Base-by-base conservation (phyloP, 2,888 invertebrate genomes). In the Seira ritae region DNA sequence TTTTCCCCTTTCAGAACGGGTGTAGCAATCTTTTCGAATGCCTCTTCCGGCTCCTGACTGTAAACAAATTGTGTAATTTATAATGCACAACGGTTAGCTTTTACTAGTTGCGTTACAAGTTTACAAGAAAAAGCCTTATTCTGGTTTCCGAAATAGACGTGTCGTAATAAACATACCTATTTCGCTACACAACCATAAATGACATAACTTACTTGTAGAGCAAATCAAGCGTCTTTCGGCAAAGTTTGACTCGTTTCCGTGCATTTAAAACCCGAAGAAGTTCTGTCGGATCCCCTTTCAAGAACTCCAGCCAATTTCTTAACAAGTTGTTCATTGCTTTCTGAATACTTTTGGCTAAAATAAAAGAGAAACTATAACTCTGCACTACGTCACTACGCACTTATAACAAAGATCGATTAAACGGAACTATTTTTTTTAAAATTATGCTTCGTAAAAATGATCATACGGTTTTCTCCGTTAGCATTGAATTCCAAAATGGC, bases 241-340 rank as follows among this genome's bases (percentile, higher is more conserved):
- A 81, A 8, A 81, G 71, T 20, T 15, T 71, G 10, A n/a, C 55
- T 1, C 81, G 70, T 31, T 31, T 72, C 1, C 73, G 55, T 2
- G 76, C 82, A 50, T 69, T 82, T 10, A 82, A 46, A 24, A 82
- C 22, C 42, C 82, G 1, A 1, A 82, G 20, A 72, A 82, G 77
- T 22, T 82, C 82, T 15, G 67, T 68, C 8, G 77, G 72, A 69
- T 82, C 77, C 23, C 72, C 23, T 10, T 77, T 15, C 3, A 82
- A 15, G n/a, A n/a, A 15, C 17, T 17, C 23, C 3, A 82, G 19
- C 82, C 82, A 82, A 10, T 46, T 46, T 24, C 71, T 42, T 15
- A 82, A 19, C 69, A 82, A 23, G 1, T 1, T 4, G 3, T 60
- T 3, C 2, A 82, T 15, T 0, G 72, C 82, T 3, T 67, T 73